Evolutionary conservation across 2,797 vertebrate species (phyloP).

Genomic region (Petrocephalus schoutedeni): DNA sequence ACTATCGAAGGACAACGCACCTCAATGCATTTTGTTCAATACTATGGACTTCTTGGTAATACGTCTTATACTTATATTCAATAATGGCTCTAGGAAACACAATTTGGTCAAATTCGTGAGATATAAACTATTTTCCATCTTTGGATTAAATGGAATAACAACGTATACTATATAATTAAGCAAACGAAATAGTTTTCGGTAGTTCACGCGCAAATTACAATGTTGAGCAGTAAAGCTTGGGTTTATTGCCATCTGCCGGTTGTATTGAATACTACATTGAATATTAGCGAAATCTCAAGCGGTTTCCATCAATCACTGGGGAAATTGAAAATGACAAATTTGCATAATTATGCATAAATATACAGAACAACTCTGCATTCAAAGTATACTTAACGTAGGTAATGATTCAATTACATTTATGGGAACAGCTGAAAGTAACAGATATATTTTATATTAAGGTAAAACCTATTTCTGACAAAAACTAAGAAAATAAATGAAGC

Average conservation of each 20-base stretch:
- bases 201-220: not conserved
- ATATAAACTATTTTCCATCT: not conserved
- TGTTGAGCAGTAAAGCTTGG: not conserved
- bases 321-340: not conserved
- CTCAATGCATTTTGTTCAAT: not conserved
- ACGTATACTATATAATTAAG: not conserved
- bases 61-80: not conserved
- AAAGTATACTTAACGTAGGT: not conserved
- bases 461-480: not conserved
- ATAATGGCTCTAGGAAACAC: not conserved
- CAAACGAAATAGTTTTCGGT: not conserved
- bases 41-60: not conserved
- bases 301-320: not conserved
- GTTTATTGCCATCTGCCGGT: slow-evolving; percentile 9
- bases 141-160: not conserved
- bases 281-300: not conserved
- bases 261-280: not conserved
- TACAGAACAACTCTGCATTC: not conserved
- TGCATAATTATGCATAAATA: not conserved
- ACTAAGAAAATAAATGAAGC: not conserved
- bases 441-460: not conserved
- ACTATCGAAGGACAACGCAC: not conserved
- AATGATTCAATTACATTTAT: not conserved
- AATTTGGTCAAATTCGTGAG: not conserved
- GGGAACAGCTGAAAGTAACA: not conserved